Evolutionary conservation across 2,797 vertebrate species (phyloP).

Genomic region (Atherinosoma microstoma): DNA sequence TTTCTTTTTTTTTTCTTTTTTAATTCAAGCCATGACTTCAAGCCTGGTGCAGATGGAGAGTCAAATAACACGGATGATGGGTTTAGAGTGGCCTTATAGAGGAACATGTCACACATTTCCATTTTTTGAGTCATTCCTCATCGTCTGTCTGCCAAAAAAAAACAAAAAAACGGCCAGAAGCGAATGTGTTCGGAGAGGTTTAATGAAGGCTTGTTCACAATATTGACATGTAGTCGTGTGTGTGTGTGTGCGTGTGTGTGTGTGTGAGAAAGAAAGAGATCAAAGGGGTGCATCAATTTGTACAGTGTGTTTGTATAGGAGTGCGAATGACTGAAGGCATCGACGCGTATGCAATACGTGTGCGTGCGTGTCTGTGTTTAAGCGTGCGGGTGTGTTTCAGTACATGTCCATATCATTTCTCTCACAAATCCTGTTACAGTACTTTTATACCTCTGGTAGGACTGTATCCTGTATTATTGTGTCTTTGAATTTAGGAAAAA

Average conservation of each 20-base stretch:
- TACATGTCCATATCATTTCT: constrained; percentile 83
- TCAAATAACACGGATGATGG: constrained; percentile 76
- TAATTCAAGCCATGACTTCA: constrained; percentile 47
- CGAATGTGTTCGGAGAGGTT: constrained; percentile 79
- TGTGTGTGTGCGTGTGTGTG: constrained; percentile 47
- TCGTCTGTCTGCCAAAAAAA: constrained; percentile 73
- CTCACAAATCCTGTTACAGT: constrained; percentile 85
- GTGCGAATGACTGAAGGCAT: constrained; percentile 63
- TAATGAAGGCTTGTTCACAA: constrained; percentile 76
- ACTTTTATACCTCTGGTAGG: constrained; percentile 90
- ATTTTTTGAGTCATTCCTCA: constrained; percentile 79
- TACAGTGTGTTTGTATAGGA: constrained; percentile 80
- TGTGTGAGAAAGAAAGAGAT: constrained; percentile 34
- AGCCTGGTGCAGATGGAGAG: constrained; percentile 66
- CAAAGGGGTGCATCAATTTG: constrained; percentile 70
- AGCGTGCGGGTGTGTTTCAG: constrained; percentile 64
- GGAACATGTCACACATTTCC: constrained; percentile 79
- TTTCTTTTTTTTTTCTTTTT: constrained; percentile 35
- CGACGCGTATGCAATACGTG: constrained; percentile 63
- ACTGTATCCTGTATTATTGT: constrained; percentile 89
- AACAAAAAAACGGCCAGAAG: constrained; percentile 65
- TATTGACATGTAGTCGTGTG: constrained; percentile 73
- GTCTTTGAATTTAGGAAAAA: constrained; percentile 84
- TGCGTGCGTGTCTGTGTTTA: constrained; percentile 41
- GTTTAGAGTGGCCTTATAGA: constrained; percentile 85